Evolutionary conservation across 2,797 vertebrate species (phyloP), one percentile per base, ranked within the genome.

Genomic region (Eutrigla gurnardus): DNA sequence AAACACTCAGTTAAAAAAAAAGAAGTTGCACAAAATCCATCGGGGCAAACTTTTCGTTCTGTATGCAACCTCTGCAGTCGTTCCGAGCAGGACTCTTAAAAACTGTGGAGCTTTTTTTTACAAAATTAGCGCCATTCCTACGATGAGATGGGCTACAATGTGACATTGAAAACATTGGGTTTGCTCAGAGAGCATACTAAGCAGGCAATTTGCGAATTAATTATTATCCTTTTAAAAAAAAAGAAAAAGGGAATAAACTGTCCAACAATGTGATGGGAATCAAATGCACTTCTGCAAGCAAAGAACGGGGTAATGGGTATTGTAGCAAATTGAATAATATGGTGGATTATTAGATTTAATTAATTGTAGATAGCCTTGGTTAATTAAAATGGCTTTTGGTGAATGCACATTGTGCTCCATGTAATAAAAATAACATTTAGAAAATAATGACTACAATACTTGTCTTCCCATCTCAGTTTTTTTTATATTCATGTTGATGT

Each of bases 321-420:
- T 60, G 15, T 11, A 52, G 66, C 18, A 69, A 65, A 63, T 58
- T 37, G 3, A 65, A 62, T 58, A 18, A 66, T 66, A 40, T 46
- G 11, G 32, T 8, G 55, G 46, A 54, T 73, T 67, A 70, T 66
- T 72, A 57, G 47, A 59, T 71, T 68, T 42, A 65, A 74, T 81
- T 74, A 72, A 54, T 14, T 55, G 47, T n/a, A 74, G 63, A 76
- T 70, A 59, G 37, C 32, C 43, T 67, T 75, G 43, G 70, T 85
- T 75, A 80, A 84, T 85, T 61, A 77, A 47, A 75, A 76, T 53
- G 6, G 39, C 71, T 77, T 80, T 73, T 54, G 25, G 57, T 68
- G 66, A 86, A 74, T 70, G 49, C 46, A 37, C 59, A 46, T 3
- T 70, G 35, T 61, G 52, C 69, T 58, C 69, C 6, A 35, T 65